phyloP scores from a whole-genome alignment of 2,113 vertebrate species.

The Poeciliopsis turrubarensis region DNA sequence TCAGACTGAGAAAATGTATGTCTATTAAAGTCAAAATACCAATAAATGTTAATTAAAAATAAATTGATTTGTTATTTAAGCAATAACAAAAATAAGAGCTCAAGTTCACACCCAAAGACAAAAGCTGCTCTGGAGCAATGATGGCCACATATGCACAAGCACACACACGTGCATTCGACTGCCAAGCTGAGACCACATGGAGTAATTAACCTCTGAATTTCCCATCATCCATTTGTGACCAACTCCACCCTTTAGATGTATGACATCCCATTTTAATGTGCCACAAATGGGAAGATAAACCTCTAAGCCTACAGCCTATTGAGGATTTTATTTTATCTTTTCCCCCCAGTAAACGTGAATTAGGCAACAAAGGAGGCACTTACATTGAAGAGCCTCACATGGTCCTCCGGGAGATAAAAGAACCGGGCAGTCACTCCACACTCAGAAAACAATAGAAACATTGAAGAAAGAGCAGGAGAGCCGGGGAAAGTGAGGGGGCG shows the following conservation, averaged over 20 bases:
- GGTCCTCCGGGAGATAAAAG: slow-evolving; percentile 67
- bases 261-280: slow-evolving; percentile 56
- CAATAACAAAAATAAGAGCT: neutral
- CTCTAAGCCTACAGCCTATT: slow-evolving; percentile 31
- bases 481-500: slow-evolving; percentile 9
- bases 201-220: slow-evolving; percentile 29
- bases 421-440: slow-evolving; percentile 51
- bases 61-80: too few species aligned
- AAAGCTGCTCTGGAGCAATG: slow-evolving; percentile 36
- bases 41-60: too few species aligned
- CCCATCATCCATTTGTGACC: slow-evolving; percentile 29
- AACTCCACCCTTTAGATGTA: slow-evolving; percentile 43
- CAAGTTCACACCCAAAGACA: slow-evolving; percentile 3
- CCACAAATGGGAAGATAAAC: slow-evolving; percentile 1
- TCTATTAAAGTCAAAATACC: too few species aligned
- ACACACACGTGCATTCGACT: slow-evolving; percentile 43
- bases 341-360: slow-evolving; percentile 55
- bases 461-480: slow-evolving; percentile 24
- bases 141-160: slow-evolving; percentile 15
- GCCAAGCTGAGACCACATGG: slow-evolving; percentile 55
- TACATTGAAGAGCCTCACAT: slow-evolving; percentile 71
- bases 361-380: slow-evolving; percentile 73
- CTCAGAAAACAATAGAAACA: slow-evolving; percentile 56
- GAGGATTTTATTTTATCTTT: slow-evolving; percentile 21
- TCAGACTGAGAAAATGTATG: too few species aligned